phyloP scores from a whole-genome alignment of 2,888 invertebrate species.

The Coenonympha arcania region DNA sequence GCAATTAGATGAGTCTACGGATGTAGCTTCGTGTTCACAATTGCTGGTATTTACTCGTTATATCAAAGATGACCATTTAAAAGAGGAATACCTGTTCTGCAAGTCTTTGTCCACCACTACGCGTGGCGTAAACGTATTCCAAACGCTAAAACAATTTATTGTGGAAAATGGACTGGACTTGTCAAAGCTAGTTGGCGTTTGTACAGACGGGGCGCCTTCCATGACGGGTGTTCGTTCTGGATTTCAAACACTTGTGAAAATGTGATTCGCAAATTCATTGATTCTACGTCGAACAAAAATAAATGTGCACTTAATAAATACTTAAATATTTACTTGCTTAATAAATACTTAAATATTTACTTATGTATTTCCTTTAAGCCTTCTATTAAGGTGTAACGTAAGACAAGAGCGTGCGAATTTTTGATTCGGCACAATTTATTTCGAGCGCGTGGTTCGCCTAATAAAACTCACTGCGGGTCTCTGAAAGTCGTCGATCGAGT shows the following conservation, averaged over 20 bases:
- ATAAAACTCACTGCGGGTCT: too few relatives aligned
- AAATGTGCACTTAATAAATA: too few relatives aligned
- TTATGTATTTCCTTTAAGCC: too few relatives aligned
- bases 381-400: too few relatives aligned
- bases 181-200: constrained; percentile 28
- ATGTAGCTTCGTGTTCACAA: constrained; percentile 30
- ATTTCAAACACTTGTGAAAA: constrained; percentile 31
- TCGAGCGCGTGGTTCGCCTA: too few relatives aligned
- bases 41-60: constrained; percentile 17
- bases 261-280: too few relatives aligned
- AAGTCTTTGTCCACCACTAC: constrained; percentile 30
- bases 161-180: constrained; percentile 28
- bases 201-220: constrained; percentile 29
- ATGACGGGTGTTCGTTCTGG: constrained; percentile 29
- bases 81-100: constrained; percentile 29
- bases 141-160: constrained; percentile 29
- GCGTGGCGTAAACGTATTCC: constrained; percentile 29
- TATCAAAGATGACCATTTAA: constrained; percentile 26
- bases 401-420: too few relatives aligned
- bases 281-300: too few relatives aligned
- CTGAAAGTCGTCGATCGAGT: too few relatives aligned
- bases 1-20: not conserved
- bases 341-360: too few relatives aligned
- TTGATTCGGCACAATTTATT: too few relatives aligned
- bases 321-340: too few relatives aligned